Percentiles rank a stretch among this genome's conserved stretches.
Conservation (phyloP, 2,888 invertebrate genomes). For the Torymus auratus region DNA sequence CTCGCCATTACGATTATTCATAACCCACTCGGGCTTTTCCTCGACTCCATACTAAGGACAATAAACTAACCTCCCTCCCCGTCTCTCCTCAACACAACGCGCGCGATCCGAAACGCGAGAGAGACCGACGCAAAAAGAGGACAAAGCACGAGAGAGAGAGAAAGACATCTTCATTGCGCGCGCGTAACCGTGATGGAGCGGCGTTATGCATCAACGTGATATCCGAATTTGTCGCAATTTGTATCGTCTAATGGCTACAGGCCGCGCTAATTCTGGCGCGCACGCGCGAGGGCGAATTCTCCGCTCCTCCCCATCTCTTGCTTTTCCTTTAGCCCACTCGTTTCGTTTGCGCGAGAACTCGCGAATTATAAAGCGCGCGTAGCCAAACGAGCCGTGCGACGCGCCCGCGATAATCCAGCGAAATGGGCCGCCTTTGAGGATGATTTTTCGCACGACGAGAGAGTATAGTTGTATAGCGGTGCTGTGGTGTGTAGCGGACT, state of each 20-base stretch:
- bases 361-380: slow-evolving; percentile 8
- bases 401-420: neutral
- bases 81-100: too few species aligned
- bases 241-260: slow-evolving; percentile 65
- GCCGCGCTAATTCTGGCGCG: slow-evolving; percentile 31
- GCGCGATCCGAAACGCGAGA: neutral
- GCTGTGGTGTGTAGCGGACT: too few species aligned
- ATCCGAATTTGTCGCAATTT: slow-evolving; percentile 71
- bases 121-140: neutral
- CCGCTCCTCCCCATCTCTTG: neutral
- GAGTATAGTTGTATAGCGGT: too few species aligned
- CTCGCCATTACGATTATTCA: too few species aligned
- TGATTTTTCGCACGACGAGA: too few species aligned
- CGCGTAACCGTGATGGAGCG: slow-evolving; percentile 65
- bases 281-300: slow-evolving; percentile 17
- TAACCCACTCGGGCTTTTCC: too few species aligned
- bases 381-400: neutral
- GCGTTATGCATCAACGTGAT: slow-evolving; percentile 68
- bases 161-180: slow-evolving; percentile 65
- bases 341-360: slow-evolving; percentile 4
- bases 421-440: neutral
- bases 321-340: neutral
- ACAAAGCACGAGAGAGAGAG: slow-evolving; percentile 8
- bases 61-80: too few species aligned
- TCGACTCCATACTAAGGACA: too few species aligned